Base-by-base conservation (phyloP, 1,140 invertebrate genomes). In the Sipha flava region DNA sequence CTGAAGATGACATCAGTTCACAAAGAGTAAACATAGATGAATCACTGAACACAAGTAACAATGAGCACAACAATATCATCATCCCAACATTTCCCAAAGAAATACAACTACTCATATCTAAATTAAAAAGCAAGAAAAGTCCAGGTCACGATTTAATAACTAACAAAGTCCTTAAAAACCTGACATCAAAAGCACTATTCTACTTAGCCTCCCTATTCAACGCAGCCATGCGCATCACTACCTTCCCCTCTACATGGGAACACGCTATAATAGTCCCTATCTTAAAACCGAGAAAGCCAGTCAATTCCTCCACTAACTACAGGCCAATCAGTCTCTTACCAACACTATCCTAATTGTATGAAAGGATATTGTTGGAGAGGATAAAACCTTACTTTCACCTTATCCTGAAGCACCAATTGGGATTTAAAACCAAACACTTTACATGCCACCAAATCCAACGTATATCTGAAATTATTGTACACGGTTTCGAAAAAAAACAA, bases 241-340 rank as follows among this genome's bases (percentile, higher is more conserved):
- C 84, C 64, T 85, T 83, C 66, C 84, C 84, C 0, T 0, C 6
- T 10, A 7, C 72, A 1, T 85, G 84, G 84, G 86, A 87, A 83
- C n/a, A n/a, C n/a, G n/a, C n/a, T n/a, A n/a, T n/a, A n/a, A n/a
- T n/a, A n/a, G n/a, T n/a, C n/a, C n/a, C 84, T 2, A 84, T 87
- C 34, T 83, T 64, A 1, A 87, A 87, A 82, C 84, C 84, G 3
- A 82, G 83, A 6, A 87, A 88, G 83, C 64, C n/a, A n/a, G n/a
- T n/a, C n/a, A n/a, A n/a, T n/a, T n/a, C n/a, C n/a, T n/a, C n/a
- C n/a, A n/a, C n/a, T 84, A 85, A 82, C 37, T 85, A 85, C 73
- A 81, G 85, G 68, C 85, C 85, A 3, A 86, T 86, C 26, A 85
- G 84, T 45, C 79, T 86, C 2, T 80, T 86, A 9, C 80, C 77